Evolutionary conservation across 1,140 invertebrate genomes (phyloP), one percentile per base, ranked within the genome.

Genomic region (Cherax quadricarinatus): DNA sequence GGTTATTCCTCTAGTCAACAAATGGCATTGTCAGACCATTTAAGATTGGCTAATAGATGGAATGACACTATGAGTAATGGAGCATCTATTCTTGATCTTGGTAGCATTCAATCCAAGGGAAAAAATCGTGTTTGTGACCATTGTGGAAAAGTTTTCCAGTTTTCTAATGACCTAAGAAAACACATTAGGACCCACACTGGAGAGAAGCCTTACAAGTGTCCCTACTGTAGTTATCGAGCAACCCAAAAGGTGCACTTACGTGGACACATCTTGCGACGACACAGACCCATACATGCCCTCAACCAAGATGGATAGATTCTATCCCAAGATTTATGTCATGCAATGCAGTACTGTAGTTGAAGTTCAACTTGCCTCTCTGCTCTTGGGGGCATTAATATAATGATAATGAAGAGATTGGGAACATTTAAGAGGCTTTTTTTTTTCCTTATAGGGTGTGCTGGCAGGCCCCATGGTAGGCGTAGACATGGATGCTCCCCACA

Each of bases 401-500:
- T 49, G 84, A 60, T 81, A 78, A 78, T n/a, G 66, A 78, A 86
- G 48, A 73, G 85, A 87, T 73, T 57, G 49, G 85, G 85, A 87
- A 51, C 73, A 87, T 78, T 87, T 62, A 90, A 90, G 88, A 90
- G 88, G 88, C 62, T 90, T 49, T 90, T 88, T 62, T 87, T 73
- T 89, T 84, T 90, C 62, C 88, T 90, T 90, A 83, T 90, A 90
- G 88, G 88, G 88, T 78, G 88, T 84, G 88, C 88, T 84, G 81
- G 88, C 81, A 90, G 88, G 66, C 57, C 66, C 88, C 80, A 84
- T 90, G 88, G 81, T 78, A 83, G 88, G 88, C 88, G 88, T 90
- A 90, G 88, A 75, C 73, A 90, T 90, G 88, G 70, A 78, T 57
- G 88, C 81, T 88, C 75, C 53, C 82, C 81, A 14, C 66, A 48